phyloP scores from a whole-genome alignment of 1,140 invertebrate species.

The Heliconius eleuchia region DNA sequence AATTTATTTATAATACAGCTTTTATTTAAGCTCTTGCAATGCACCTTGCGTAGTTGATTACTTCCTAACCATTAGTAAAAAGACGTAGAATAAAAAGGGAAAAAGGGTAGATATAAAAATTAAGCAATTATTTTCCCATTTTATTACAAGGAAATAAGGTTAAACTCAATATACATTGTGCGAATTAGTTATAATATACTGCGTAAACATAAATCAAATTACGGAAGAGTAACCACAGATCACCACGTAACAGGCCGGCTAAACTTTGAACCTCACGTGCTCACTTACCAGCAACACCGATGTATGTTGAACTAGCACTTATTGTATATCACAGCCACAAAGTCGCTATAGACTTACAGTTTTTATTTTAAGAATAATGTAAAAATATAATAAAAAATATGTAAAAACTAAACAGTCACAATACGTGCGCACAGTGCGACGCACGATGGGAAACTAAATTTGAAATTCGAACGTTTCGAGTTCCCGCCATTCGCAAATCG shows the following conservation, averaged over 20 bases:
- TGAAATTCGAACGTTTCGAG: slow-evolving; percentile 26
- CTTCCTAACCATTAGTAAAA: background rate
- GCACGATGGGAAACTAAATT: slow-evolving; percentile 57
- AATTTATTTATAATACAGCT: too few species aligned
- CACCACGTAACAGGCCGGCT: slow-evolving; percentile 36
- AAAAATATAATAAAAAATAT: slow-evolving; percentile 41
- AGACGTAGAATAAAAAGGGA: too few species aligned
- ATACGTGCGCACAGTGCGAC: slow-evolving; percentile 43
- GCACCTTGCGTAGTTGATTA: background rate
- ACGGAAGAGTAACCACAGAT: slow-evolving; percentile 29
- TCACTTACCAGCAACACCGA: slow-evolving; percentile 29
- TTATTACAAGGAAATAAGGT: background rate
- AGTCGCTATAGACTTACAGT: background rate
- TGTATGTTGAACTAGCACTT: slow-evolving; percentile 52
- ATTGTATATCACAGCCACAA: slow-evolving; percentile 60
- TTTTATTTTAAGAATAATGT: slow-evolving; percentile 14
- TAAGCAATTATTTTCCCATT: background rate
- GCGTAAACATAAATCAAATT: slow-evolving; percentile 31
- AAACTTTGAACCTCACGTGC: slow-evolving; percentile 48
- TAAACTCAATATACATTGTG: background rate
- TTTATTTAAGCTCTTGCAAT: background rate
- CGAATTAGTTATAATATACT: background rate
- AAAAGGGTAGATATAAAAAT: background rate
- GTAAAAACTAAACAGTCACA: slow-evolving; percentile 35
- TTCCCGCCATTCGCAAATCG: slow-evolving; percentile 37